Evolutionary conservation across 2,797 vertebrate genomes (phyloP).

Genomic region (Sebastes melanostomus): DNA sequence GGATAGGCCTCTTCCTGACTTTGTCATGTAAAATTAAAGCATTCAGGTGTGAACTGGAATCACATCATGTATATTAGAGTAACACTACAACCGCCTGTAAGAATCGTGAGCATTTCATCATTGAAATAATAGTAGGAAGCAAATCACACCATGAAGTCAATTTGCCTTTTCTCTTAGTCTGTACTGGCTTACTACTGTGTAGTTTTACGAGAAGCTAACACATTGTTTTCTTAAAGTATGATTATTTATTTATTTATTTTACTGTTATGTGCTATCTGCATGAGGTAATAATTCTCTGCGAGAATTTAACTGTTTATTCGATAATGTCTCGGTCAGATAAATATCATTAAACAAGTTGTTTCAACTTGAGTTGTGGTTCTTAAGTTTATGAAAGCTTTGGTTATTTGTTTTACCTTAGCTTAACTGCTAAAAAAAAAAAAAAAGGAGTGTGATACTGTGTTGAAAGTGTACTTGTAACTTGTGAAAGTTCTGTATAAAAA

Average conservation of each 20-base stretch:
- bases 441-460: slow-evolving; percentile 78
- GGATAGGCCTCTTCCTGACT: slow-evolving; percentile 21
- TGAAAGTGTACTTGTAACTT: slow-evolving; percentile 81
- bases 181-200: slow-evolving; percentile 87
- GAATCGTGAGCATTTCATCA: slow-evolving; percentile 66
- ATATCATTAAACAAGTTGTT: slow-evolving; percentile 70
- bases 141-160: slow-evolving; percentile 65
- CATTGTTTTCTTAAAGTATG: slow-evolving; percentile 79
- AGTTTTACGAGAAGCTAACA: slow-evolving; percentile 78
- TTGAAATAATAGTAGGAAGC: slow-evolving; percentile 66
- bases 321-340: slow-evolving; percentile 82
- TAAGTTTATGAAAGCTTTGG: slow-evolving; percentile 55
- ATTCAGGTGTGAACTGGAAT: slow-evolving; percentile 62
- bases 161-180: slow-evolving; percentile 75
- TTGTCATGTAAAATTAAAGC: slow-evolving; percentile 37
- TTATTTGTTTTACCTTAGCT: slow-evolving; percentile 69
- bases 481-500: slow-evolving; percentile 83
- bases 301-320: slow-evolving; percentile 94
- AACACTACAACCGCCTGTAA: slow-evolving; percentile 61
- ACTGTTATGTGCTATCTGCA: slow-evolving; percentile 94
- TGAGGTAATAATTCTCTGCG: slow-evolving; percentile 95
- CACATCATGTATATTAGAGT: slow-evolving; percentile 63
- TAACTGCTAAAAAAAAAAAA: slow-evolving; percentile 49
- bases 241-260: slow-evolving; percentile 81
- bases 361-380: slow-evolving; percentile 66